Evolutionary conservation across 2,888 invertebrate species (phyloP), one percentile per base, ranked within the genome.

Genomic region (Mesochorus sp.): DNA sequence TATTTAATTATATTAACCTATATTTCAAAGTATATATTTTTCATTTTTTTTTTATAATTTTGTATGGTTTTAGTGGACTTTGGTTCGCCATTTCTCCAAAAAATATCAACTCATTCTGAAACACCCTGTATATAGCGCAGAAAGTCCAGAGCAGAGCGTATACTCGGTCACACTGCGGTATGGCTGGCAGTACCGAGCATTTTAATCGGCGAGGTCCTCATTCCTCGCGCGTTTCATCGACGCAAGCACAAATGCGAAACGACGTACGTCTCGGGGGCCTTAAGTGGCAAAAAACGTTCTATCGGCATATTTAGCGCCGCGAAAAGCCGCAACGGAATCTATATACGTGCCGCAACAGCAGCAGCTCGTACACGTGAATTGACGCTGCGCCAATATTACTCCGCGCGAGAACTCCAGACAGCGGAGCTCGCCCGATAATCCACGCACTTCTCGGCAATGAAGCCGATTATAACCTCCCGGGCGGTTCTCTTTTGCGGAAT

Each of bases 401-500:
- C n/a, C n/a, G n/a, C n/a, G n/a, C n/a, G n/a, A n/a, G 28, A 17
- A 28, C 10, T 21, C 26, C 2, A 10, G 44, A 2, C 14, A 42
- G 1, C 17, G 42, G 26, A 14, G n/a, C 49, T 2, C 21, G 31
- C n/a, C 17, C 19, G 42, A 42, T 53, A 26, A 53, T 37, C 26
- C 14, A 51, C 24, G 37, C 31, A 49, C 28, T 17, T 39, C 14
- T 6, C 4, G 14, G 51, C 51, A 51, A 66, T 39, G 39, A 51
- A 37, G n/a, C n/a, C n/a, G n/a, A 51, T 37, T 66, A 28, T 42
- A 21, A 39, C n/a, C n/a, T n/a, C n/a, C n/a, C n/a, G 55, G 68
- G 78, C 70, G 76, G 71, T 80, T 78, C 67, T 73, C 61, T 28
- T 76, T 68, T 57, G 59, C 34, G 70, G 70, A 76, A 76, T 76